These are phyloP conservation scores for Patella pellucida DNA, from an alignment of 2,888 invertebrate genomes.

Conservation along the genomic window DNA sequence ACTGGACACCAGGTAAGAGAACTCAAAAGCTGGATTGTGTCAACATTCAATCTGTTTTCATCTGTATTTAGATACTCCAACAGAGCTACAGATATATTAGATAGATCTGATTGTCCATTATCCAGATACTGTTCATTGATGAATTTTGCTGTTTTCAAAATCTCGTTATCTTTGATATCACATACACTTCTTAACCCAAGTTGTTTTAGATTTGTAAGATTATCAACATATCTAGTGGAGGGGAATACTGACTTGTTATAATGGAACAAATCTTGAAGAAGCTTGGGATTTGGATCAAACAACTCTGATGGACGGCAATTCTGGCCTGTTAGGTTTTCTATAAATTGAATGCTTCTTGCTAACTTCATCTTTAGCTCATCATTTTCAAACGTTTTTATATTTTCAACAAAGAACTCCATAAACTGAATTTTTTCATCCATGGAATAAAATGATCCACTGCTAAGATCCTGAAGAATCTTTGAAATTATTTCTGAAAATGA, in stretches of 20 bases:
- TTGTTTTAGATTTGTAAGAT: slow-evolving; percentile 37
- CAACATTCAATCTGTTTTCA: neutral
- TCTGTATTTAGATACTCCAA: slow-evolving; percentile 2
- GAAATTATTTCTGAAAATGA: neutral
- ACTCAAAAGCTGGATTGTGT: neutral
- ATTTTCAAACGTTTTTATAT: neutral
- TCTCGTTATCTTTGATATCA: slow-evolving; percentile 44
- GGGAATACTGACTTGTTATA: slow-evolving; percentile 40
- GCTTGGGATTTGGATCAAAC: slow-evolving; percentile 45
- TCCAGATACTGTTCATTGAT: neutral
- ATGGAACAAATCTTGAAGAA: slow-evolving; percentile 41
- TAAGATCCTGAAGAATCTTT: neutral
- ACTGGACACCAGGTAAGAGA: slow-evolving; percentile 31
- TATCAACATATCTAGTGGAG: slow-evolving; percentile 30
- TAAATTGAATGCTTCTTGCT: slow-evolving; percentile 18
- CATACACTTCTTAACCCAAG: slow-evolving; percentile 44
- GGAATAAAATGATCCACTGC: no score
- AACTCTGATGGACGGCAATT: slow-evolving; percentile 30
- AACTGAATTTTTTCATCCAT: neutral
- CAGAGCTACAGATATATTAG: slow-evolving; percentile 7
- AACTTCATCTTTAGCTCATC: neutral
- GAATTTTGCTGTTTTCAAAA: slow-evolving; percentile 34
- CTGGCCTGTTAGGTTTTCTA: slow-evolving; percentile 18
- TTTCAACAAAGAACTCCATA: neutral
- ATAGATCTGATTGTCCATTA: neutral